Base-by-base conservation (phyloP, 2,888 invertebrate species). In the Thereva nobilitata region DNA sequence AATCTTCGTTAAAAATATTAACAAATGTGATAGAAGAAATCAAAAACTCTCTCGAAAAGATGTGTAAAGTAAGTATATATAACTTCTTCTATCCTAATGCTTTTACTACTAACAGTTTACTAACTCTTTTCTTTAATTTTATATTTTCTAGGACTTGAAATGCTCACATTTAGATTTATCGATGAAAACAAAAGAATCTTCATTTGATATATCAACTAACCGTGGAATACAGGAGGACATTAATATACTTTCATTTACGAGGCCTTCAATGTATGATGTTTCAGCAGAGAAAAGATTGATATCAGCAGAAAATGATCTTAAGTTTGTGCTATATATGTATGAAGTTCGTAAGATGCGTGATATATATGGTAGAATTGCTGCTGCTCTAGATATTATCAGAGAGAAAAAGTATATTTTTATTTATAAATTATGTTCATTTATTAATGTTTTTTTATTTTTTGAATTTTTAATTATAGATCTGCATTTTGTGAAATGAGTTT, bases 401-500 rank as follows among this genome's bases (percentile, higher is more conserved):
- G 76, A 78, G 40, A 79, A 79, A 65, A 78, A 77, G 79, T 79
- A 66, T 63, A 71, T 42, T 2, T 5, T 41, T 34, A 3, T 23
- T 52, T 52, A 9, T 12, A 12, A 42, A 35, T 54, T 12, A 12
- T 12, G 37, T 42, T 1, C 12, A 41, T 23, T 63, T 4, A 7
- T 5, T 6, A 57, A 37, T 42, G 10, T 57, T 10, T n/a, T 37
- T 34, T 41, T 44, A n/a, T n/a, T n/a, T n/a, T n/a, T n/a, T n/a
- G n/a, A n/a, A n/a, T n/a, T n/a, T n/a, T n/a, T n/a, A n/a, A n/a
- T 72, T 74, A 34, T 67, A 87, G 87, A 73, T 85, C 84, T 68
- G 84, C 83, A 70, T 88, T 86, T 76, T 84, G 83, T 73, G 84
- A 84, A 72, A 86, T 87, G 86, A 83, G 84, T 40, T 81, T 82